phyloP scores from a whole-genome alignment of 1,140 invertebrate species.

The Patella vulgata region DNA sequence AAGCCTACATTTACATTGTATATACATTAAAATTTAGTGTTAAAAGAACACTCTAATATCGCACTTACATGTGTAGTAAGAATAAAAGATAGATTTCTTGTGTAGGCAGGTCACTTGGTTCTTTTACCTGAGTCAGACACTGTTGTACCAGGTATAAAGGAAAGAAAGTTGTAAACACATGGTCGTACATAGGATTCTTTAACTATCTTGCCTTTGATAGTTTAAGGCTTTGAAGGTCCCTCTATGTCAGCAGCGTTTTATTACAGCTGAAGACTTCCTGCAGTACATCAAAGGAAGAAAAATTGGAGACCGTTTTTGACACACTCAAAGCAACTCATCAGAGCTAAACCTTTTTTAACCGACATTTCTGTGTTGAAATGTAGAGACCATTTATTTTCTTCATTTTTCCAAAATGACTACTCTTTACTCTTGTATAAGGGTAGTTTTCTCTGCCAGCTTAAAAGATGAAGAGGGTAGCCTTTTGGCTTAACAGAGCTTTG shows the following conservation, averaged over 20 bases:
- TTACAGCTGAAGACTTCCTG: conserved; percentile 6
- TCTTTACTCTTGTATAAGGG: no score
- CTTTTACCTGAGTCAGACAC: conserved; percentile 4
- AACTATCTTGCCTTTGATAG: conserved; percentile 1
- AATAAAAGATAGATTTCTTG: conserved; percentile 15
- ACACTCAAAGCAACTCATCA: conserved; percentile 3
- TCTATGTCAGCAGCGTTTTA: conserved; percentile 3
- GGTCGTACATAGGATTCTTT: neutral
- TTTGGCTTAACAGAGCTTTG: no score
- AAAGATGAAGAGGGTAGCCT: no score
- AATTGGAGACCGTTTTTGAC: neutral
- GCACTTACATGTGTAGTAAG: no score
- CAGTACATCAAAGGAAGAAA: conserved; percentile 6
- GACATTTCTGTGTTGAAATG: conserved; percentile 1
- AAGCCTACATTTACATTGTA: no score
- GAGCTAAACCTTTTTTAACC: conserved; percentile 9
- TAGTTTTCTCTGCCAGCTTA: no score
- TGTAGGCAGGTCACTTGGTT: conserved; percentile 23
- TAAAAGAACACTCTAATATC: no score
- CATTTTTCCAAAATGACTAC: no score
- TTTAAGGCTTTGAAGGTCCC: conserved; percentile 9
- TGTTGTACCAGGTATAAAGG: neutral
- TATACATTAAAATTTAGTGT: no score
- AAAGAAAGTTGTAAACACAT: neutral
- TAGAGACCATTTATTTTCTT: neutral